phyloP scores from a whole-genome alignment of 2,888 invertebrate species.

The Junonia oenone region DNA sequence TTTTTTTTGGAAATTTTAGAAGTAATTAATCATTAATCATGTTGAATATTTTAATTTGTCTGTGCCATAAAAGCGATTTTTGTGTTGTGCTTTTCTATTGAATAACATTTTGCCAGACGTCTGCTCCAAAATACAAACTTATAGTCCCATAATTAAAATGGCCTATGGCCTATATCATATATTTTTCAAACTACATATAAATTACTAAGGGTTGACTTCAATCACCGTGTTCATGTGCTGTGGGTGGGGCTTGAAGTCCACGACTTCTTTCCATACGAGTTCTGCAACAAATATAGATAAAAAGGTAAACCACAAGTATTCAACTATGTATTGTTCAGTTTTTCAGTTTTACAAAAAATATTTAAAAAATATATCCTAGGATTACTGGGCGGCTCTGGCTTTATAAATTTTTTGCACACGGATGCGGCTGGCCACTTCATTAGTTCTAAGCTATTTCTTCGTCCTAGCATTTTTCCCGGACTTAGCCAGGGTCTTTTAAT shows the following conservation, averaged over 20 bases:
- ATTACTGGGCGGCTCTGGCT: no score
- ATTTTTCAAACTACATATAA: not conserved
- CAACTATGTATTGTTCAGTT: no score
- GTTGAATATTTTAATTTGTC: not conserved
- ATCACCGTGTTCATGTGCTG: conserved; percentile 74
- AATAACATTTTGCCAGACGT: not conserved
- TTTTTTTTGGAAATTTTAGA: not conserved
- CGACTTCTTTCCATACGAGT: conserved; percentile 89
- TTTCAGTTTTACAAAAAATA: no score
- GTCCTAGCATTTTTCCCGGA: no score
- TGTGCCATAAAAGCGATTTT: not conserved
- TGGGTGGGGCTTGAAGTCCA: conserved; percentile 86
- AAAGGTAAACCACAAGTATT: not conserved
- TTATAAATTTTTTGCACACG: no score
- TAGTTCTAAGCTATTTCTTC: no score
- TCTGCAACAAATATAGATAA: conserved; percentile 73
- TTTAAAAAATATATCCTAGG: no score
- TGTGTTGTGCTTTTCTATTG: not conserved
- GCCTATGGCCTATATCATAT: conserved; percentile 22
- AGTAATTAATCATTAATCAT: not conserved
- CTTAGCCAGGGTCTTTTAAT: no score
- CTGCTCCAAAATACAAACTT: not conserved
- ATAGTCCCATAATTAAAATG: conserved; percentile 10
- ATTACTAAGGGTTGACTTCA: conserved; percentile 62
- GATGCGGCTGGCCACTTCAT: no score